Percentiles rank a stretch among this genome's conserved stretches.
These are phyloP conservation scores for Dolichotis patagonum DNA, from an alignment of 2,113 vertebrate species.

Conservation along the genomic window DNA sequence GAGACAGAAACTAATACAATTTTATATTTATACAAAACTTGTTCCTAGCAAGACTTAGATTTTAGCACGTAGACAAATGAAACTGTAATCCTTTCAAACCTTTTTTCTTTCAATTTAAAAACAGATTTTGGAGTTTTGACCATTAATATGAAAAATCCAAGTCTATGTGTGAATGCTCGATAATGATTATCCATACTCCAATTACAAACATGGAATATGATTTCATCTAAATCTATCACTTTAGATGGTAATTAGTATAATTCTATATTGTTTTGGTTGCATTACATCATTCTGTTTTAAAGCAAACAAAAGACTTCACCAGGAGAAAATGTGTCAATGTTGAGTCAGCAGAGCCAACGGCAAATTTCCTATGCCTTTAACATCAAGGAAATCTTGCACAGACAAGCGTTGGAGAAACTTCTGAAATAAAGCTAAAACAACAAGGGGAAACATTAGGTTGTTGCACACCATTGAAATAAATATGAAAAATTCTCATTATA, in stretches of 20 bases:
- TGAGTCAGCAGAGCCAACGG: slow-evolving; percentile 65
- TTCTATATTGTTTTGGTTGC: slow-evolving; percentile 66
- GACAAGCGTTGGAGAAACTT: slow-evolving; percentile 58
- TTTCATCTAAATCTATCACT: slow-evolving; percentile 72
- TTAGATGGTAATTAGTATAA: slow-evolving; percentile 75
- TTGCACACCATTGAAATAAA: slow-evolving; percentile 55
- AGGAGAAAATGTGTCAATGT: slow-evolving; percentile 57
- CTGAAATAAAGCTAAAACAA: slow-evolving; percentile 53
- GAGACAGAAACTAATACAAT: background rate
- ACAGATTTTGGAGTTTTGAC: slow-evolving; percentile 56
- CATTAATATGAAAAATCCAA: slow-evolving; percentile 49
- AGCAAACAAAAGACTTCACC: slow-evolving; percentile 72
- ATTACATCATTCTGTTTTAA: slow-evolving; percentile 75
- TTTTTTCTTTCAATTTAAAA: background rate
- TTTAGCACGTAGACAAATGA: background rate
- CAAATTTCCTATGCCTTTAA: slow-evolving; percentile 59
- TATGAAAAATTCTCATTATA: slow-evolving; percentile 24
- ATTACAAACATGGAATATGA: slow-evolving; percentile 51
- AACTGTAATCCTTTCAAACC: slow-evolving; percentile 44
- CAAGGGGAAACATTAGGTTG: slow-evolving; percentile 1
- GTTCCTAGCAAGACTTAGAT: background rate
- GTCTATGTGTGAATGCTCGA: slow-evolving; percentile 66
- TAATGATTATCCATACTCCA: slow-evolving; percentile 58
- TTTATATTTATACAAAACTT: slow-evolving; percentile 1
- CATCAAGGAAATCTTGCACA: slow-evolving; percentile 67